phyloP scores from a whole-genome alignment of 2,113 vertebrate genomes.

The Siphamia tubifer region DNA sequence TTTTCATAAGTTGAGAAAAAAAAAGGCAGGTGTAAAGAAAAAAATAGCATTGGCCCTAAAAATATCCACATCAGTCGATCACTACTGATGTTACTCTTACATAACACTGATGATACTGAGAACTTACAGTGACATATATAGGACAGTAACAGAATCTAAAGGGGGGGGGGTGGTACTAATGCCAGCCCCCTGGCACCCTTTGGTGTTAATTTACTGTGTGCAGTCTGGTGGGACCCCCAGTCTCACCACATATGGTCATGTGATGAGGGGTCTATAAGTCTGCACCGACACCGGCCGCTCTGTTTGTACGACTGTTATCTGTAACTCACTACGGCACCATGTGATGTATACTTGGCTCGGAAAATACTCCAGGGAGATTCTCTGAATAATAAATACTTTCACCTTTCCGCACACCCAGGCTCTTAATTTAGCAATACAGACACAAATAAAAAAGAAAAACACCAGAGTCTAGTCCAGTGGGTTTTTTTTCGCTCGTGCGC shows the following conservation, averaged over 20 bases:
- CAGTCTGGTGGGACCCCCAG: constrained; percentile 1
- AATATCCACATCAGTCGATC: too few species aligned
- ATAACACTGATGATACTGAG: background rate
- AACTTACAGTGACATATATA: background rate
- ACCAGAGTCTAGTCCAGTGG: background rate
- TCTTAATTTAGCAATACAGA: constrained; percentile 4
- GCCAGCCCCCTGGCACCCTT: background rate
- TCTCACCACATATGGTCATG: constrained; percentile 15
- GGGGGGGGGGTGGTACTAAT: background rate
- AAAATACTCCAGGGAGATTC: constrained; percentile 1
- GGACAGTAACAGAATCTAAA: background rate
- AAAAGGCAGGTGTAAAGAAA: too few species aligned
- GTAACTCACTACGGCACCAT: constrained; percentile 17
- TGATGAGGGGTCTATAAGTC: background rate
- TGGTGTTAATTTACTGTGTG: constrained; percentile 24
- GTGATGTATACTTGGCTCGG: constrained; percentile 6
- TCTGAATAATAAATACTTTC: background rate
- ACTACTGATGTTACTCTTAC: constrained; percentile 1
- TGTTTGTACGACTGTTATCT: background rate
- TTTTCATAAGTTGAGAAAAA: too few species aligned
- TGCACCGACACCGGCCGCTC: background rate
- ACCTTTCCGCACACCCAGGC: background rate
- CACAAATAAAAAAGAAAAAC: background rate
- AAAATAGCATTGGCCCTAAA: too few species aligned
- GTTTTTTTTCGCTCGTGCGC: background rate